phyloP scores from a whole-genome alignment of 2,888 invertebrate genomes.

The Melanotus villosus region DNA sequence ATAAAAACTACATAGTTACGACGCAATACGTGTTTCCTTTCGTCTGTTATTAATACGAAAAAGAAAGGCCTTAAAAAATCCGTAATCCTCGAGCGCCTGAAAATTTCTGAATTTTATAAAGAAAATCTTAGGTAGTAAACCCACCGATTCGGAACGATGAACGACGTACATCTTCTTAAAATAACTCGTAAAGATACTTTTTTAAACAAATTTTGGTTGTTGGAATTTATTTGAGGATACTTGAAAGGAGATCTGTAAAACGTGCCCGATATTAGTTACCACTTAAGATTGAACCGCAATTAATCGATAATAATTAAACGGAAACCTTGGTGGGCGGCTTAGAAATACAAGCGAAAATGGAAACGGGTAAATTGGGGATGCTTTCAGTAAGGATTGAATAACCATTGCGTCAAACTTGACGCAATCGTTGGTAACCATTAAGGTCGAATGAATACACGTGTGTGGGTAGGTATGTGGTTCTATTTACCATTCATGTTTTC shows the following conservation, averaged over 20 bases:
- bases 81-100: too few species aligned
- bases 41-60: too few species aligned
- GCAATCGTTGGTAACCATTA: neutral
- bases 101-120: too few species aligned
- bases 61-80: too few species aligned
- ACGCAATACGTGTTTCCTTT: too few species aligned
- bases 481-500: neutral
- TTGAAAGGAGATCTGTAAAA: neutral
- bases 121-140: too few species aligned
- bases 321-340: neutral
- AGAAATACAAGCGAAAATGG: neutral
- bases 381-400: neutral
- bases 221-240: too few species aligned
- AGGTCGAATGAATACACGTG: neutral
- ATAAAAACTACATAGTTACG: too few species aligned
- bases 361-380: neutral
- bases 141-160: too few species aligned
- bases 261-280: slow-evolving; percentile 5
- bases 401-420: neutral
- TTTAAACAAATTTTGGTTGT: too few species aligned
- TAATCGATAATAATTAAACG: slow-evolving; percentile 1
- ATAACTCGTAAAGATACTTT: too few species aligned
- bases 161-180: too few species aligned
- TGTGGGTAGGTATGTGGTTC: neutral
- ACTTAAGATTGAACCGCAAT: neutral